These are phyloP conservation scores for Oreocharis arfaki DNA, from an alignment of 2,113 vertebrate genomes.

Conservation along the genomic window DNA sequence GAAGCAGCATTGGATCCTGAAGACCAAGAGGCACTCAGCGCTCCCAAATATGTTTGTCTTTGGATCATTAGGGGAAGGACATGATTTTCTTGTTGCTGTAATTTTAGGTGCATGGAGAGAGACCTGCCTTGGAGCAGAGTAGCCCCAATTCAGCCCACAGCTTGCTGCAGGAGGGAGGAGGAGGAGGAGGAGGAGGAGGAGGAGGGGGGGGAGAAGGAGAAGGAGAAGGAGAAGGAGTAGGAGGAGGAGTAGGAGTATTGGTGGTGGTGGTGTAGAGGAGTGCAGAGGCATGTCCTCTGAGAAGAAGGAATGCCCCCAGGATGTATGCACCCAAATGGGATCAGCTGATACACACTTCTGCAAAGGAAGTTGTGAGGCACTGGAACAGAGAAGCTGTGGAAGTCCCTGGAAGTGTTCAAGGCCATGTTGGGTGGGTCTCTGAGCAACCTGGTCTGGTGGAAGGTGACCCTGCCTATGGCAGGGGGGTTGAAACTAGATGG, in stretches of 20 bases:
- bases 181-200: too few relatives aligned
- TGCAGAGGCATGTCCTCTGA: not conserved
- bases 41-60: not conserved
- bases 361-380: not conserved
- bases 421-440: not conserved
- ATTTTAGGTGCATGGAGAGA: rapidly evolving
- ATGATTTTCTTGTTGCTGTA: not conserved
- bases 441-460: not conserved
- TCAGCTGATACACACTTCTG: not conserved
- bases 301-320: not conserved
- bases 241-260: too few relatives aligned
- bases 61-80: not conserved
- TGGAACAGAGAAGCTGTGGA: not conserved
- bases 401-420: not conserved
- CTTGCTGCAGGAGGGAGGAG: rapidly evolving
- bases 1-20: not conserved
- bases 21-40: rapidly evolving
- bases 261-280: too few relatives aligned
- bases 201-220: too few relatives aligned
- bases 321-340: not conserved
- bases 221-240: too few relatives aligned
- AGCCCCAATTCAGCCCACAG: not conserved
- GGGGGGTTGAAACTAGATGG: not conserved
- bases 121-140: not conserved
- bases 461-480: not conserved